These are phyloP conservation scores for Podargus strigoides DNA, from an alignment of 2,797 vertebrate genomes.

Conservation along the genomic window DNA sequence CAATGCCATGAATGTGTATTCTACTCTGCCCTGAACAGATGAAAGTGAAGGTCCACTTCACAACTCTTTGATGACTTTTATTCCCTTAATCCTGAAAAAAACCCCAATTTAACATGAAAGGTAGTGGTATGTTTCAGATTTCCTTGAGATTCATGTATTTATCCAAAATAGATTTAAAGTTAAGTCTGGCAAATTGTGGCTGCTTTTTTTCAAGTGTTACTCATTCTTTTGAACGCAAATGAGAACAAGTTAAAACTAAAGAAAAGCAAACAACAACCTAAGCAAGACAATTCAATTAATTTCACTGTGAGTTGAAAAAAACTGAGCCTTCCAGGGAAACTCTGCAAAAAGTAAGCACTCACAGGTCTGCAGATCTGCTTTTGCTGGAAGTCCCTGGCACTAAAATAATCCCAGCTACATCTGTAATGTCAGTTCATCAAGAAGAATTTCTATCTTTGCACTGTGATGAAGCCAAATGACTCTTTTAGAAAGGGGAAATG, in stretches of 20 bases:
- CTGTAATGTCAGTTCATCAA: neutral
- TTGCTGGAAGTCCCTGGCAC: neutral
- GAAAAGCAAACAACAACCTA: neutral
- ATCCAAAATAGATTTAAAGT: neutral
- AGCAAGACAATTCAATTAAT: neutral
- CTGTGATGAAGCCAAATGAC: neutral
- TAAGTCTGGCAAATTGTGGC: neutral
- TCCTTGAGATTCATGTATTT: neutral
- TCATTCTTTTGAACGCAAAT: neutral
- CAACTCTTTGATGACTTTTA: neutral
- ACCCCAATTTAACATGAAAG: neutral
- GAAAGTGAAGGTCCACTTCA: neutral
- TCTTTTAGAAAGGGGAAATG: neutral
- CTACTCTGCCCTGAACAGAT: neutral
- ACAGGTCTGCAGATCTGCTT: neutral
- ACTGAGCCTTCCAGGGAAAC: neutral
- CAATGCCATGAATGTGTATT: neutral
- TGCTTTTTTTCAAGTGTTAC: neutral
- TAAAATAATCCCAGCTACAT: neutral
- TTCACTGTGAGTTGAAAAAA: neutral
- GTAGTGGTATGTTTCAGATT: neutral
- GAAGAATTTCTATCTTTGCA: neutral
- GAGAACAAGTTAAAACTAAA: neutral
- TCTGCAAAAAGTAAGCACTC: neutral
- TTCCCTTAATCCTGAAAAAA: neutral